Base-by-base conservation (phyloP, 2,888 invertebrate species). In the Ernsta delagoae region DNA sequence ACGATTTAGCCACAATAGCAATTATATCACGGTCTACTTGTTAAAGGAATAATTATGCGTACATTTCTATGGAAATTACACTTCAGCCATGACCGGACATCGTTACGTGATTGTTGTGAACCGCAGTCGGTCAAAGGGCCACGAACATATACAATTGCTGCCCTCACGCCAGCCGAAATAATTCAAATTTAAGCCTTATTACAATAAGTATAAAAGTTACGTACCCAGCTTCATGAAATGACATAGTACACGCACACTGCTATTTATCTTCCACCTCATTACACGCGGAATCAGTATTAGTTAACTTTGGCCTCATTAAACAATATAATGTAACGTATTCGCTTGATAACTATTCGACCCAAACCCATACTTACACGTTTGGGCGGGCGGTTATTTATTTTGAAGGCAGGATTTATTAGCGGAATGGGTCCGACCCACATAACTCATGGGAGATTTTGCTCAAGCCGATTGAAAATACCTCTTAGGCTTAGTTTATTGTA, bases 401-500 rank as follows among this genome's bases (percentile, higher is more conserved):
- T 87, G 85, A 87, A 83, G 83, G 83, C 80, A 82, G 87, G 88
- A 89, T 89, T 90, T 90, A 90, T 90, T 86, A 87, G 86, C 87
- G 87, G 88, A 88, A 87, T 84, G 87, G 88, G 87, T 82, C 85
- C 82, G 85, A 89, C 90, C 90, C 88, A 83, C 85, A 89, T 90
- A 88, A 89, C 86, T 90, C 90, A 89, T 84, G 88, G 87, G 87
- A 90, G 86, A 88, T 88, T 87, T 84, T 79, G 84, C 86, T 87
- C 89, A 87, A 86, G 87, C 82, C 85, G 83, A 86, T 83, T 87
- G 82, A 85, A 86, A 88, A 62, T 65, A 63, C 57, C 62, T 59
- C 50, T 50, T 48, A 61, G 16, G 62, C 57, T 50, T 63, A 63
- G 56, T 61, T 62, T 68, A 62, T 68, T 62, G 48, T 68, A 50